Conservation (phyloP, 2,888 invertebrate genomes). For the Prenolepis imparis region DNA sequence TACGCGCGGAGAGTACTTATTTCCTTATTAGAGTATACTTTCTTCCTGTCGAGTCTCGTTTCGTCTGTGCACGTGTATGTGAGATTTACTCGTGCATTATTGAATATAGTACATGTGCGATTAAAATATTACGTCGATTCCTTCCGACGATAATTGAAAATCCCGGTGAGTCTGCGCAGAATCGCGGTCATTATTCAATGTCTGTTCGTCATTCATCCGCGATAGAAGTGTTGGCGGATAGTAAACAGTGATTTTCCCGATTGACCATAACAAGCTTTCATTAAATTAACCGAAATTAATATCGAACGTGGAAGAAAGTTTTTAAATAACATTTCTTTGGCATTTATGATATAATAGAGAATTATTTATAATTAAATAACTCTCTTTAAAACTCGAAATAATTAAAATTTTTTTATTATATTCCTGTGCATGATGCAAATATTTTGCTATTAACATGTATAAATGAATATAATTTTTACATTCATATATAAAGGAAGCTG, state of each 20-base stretch:
- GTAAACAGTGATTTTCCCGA: conserved; percentile 31
- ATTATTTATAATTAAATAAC: not conserved
- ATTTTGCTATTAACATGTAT: too few species aligned
- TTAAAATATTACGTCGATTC: conserved; percentile 59
- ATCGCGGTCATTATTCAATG: conserved; percentile 65
- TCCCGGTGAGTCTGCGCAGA: conserved; percentile 45
- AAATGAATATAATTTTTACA: not conserved
- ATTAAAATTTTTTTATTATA: not conserved
- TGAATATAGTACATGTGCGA: conserved; percentile 38
- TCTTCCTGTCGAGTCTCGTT: conserved; percentile 6
- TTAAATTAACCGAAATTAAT: not conserved
- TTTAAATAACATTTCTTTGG: not conserved
- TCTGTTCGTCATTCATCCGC: conserved; percentile 60
- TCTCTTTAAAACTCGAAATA: not conserved
- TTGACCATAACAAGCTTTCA: not conserved
- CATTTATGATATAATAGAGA: not conserved
- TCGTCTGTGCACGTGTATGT: not conserved
- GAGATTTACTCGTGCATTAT: conserved; percentile 7
- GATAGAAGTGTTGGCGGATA: conserved; percentile 9
- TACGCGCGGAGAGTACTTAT: conserved; percentile 8
- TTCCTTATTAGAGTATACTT: too few species aligned
- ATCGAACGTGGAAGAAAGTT: not conserved
- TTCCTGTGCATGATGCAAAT: not conserved
- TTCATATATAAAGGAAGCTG: not conserved
- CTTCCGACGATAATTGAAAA: conserved; percentile 44